Base-by-base conservation (phyloP, 2,113 vertebrate genomes). In the Saguinus imperator region DNA sequence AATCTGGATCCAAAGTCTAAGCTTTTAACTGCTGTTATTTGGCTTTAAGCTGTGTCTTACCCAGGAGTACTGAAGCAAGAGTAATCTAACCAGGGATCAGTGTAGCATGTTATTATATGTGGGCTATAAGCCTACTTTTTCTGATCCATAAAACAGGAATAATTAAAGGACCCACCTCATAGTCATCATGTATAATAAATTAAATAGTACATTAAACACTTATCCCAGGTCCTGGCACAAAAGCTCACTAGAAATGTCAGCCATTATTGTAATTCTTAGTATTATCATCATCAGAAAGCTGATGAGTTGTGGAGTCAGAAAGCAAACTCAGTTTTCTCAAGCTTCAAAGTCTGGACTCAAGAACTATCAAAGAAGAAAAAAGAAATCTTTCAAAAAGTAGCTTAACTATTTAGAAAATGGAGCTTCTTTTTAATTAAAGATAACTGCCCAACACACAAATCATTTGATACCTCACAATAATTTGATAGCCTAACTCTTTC, bases 401-500 rank as follows among this genome's bases (percentile, higher is more conserved):
- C 81, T 86, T 70, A 77, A 58, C 64, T 81, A 21, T 80, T 90
- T 90, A 77, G 16, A 96, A 92, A 13, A 45, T 2, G 2, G 45
- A 45, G 16, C 8, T 66, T 64, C 37, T 50, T 84, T 14, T 37
- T 9, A 82, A 79, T 72, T 79, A 89, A 93, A 95, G 40, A 52
- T 80, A 94, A 84, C 23, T 91, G 11, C 23, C n/a, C 11, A 70
- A 35, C 21, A 37, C 27, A 35, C 40, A 85, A 87, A 70, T 52
- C n/a, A 89, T 55, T 92, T 75, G 80, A 72, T n/a, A 43, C 8
- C 84, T 58, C 55, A 76, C 73, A 87, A 87, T 92, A 88, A 91
- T 72, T 88, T 48, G 11, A 25, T 66, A 57, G 12, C 64, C 57
- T 83, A 80, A 45, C 20, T 96, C 95, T 86, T 76, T 87, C 27